Evolutionary conservation across 37 sponge, comb jelly and placozoan species (phyloP), one percentile per base, ranked within the genome.

Genomic region (Ephydatia muelleri): DNA sequence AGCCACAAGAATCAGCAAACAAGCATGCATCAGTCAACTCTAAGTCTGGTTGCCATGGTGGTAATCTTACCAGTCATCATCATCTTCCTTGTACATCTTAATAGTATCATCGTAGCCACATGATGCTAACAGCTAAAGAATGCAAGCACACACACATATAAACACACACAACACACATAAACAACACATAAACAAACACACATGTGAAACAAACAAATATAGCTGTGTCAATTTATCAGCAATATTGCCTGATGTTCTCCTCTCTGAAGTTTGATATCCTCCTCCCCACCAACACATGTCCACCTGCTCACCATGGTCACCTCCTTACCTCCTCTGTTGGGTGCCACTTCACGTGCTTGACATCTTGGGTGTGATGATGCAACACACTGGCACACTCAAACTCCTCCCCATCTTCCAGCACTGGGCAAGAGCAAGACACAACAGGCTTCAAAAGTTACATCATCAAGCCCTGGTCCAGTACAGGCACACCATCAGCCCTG

Each of bases 301-400:
- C 91, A 49, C 88, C 39, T 22, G 89, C 93, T 89, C 39, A 19
- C 6, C 21, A 74, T 69, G 25, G 47, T 40, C 49, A 83, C 47
- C 37, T 23, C 36, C 90, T 65, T 57, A 93, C 96, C 80, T 93
- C 86, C 43, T 90, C 88, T 16, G 76, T 84, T 27, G 99, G 99
- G 68, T 96, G 97, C 99, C 99, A 98, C 19, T 72, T 43, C 31
- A 98, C 97, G 78, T 72, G 70, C 85, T 98, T 98, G 19, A 98
- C 99, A 69, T 98, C 99, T 73, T 98, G 99, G 12, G 88, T 91
- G 90, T 98, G 99, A 47, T 90, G 80, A 31, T 83, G 83, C 31
- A 97, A 77, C 5, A 98, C 97, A 88, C 97, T 93, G 31, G 91
- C 93, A 85, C 99, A 98, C 81, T 98, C 97, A 79, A 71, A 96